These are phyloP conservation scores for Brachionus paranguensis DNA, from an alignment of 1,140 invertebrate genomes.

Conservation along the genomic window DNA sequence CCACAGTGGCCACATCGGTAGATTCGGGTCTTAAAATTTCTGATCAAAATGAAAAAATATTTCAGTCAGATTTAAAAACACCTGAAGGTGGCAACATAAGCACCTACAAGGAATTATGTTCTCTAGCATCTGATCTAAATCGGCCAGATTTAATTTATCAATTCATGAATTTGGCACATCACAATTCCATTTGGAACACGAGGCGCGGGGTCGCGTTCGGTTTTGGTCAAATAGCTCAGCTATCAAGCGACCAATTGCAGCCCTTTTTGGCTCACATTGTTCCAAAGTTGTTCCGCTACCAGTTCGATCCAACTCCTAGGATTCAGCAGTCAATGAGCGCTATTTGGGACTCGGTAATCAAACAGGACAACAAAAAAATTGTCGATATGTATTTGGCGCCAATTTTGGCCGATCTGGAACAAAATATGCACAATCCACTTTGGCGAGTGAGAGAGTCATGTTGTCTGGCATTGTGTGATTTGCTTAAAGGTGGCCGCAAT, in stretches of 20 bases:
- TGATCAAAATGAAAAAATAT: slow-evolving; percentile 25
- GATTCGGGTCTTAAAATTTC: slow-evolving; percentile 35
- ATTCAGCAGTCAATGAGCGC: slow-evolving; percentile 82
- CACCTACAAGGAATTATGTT: slow-evolving; percentile 87
- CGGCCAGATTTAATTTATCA: slow-evolving; percentile 82
- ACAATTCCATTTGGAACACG: slow-evolving; percentile 86
- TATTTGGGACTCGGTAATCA: slow-evolving; percentile 80
- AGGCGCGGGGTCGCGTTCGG: slow-evolving; percentile 54
- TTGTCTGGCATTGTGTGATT: slow-evolving; percentile 43
- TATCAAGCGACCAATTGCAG: slow-evolving; percentile 64
- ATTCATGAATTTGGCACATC: slow-evolving; percentile 88
- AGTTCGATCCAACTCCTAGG: slow-evolving; percentile 80
- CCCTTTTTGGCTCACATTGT: slow-evolving; percentile 75
- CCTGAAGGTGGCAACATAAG: slow-evolving; percentile 79
- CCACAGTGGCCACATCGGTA: neutral
- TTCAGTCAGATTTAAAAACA: slow-evolving; percentile 56
- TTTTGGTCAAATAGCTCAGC: slow-evolving; percentile 44
- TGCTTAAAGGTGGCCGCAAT: slow-evolving; percentile 26
- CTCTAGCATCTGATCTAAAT: slow-evolving; percentile 82
- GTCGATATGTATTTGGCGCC: slow-evolving; percentile 78
- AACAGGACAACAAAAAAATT: slow-evolving; percentile 75
- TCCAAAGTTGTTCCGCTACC: slow-evolving; percentile 74
- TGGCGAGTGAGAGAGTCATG: slow-evolving; percentile 84
- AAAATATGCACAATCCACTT: slow-evolving; percentile 72
- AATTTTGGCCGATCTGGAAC: slow-evolving; percentile 72